phyloP scores from a whole-genome alignment of 1,140 invertebrate genomes.

The Philotrypesis tridentata region DNA sequence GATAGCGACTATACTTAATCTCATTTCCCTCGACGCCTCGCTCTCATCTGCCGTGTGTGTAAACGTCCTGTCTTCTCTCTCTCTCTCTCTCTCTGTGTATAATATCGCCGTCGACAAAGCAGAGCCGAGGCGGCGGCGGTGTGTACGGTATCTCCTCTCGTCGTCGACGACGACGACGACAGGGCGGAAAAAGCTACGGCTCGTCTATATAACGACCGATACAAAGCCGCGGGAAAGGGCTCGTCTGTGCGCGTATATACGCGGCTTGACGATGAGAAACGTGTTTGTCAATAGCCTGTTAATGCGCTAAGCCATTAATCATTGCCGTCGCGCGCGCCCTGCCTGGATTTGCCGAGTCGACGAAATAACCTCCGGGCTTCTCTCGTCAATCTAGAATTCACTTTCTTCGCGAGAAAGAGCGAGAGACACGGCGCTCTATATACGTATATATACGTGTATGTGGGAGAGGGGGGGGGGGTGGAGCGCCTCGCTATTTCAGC shows the following conservation, averaged over 20 bases:
- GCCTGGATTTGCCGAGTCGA: constrained; percentile 43
- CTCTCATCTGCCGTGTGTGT: too few relatives aligned
- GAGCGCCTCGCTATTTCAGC: constrained; percentile 1
- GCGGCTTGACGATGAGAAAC: constrained; percentile 57
- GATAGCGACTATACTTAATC: background rate
- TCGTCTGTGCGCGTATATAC: background rate
- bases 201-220: background rate
- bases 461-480: background rate
- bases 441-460: background rate
- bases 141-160: background rate
- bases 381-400: constrained; percentile 43
- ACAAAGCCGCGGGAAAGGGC: background rate
- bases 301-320: constrained; percentile 74
- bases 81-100: too few relatives aligned
- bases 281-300: constrained; percentile 74
- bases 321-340: constrained; percentile 56
- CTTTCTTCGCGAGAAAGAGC: constrained; percentile 15
- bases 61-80: too few relatives aligned
- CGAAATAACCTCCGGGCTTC: constrained; percentile 54
- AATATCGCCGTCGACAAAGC: background rate
- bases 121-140: too few relatives aligned
- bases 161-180: too few relatives aligned
- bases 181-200: background rate
- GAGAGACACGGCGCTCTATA: background rate
- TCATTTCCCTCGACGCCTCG: background rate